phyloP scores from a whole-genome alignment of 2,888 invertebrate species.

The Prionchulus punctatus region DNA sequence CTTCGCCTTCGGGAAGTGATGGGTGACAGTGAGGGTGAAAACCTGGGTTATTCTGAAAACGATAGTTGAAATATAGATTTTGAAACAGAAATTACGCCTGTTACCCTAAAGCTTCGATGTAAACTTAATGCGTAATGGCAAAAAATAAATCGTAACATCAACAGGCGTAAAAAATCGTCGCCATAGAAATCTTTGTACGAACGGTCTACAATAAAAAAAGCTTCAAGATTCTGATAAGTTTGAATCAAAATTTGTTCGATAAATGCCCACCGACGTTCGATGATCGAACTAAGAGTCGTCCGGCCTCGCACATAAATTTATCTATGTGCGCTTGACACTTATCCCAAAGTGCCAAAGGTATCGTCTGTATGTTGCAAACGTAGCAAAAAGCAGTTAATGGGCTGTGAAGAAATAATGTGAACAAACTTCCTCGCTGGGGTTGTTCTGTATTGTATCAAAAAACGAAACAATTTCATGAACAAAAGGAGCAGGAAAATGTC shows the following conservation, averaged over 20 bases:
- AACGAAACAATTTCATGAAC: slow-evolving; percentile 3
- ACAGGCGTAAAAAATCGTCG: slow-evolving; percentile 76
- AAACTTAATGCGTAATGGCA: slow-evolving; percentile 73
- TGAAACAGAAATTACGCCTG: no score
- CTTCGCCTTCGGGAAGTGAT: slow-evolving; percentile 63
- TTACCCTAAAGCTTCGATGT: slow-evolving; percentile 57
- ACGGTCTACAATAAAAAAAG: slow-evolving; percentile 30
- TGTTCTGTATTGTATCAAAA: slow-evolving; percentile 43
- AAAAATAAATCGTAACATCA: slow-evolving; percentile 76
- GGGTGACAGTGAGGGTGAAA: slow-evolving; percentile 72
- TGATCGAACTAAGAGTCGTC: slow-evolving; percentile 60
- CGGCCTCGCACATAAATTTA: slow-evolving; percentile 72
- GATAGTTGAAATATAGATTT: no score
- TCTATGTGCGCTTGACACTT: slow-evolving; percentile 70
- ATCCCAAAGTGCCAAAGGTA: slow-evolving; percentile 74
- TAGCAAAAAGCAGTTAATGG: slow-evolving; percentile 80
- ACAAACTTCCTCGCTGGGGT: slow-evolving; percentile 60
- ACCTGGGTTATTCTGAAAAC: slow-evolving; percentile 13
- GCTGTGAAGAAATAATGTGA: slow-evolving; percentile 84
- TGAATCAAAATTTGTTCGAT: no score
- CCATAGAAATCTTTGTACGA: slow-evolving; percentile 64
- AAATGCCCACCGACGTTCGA: slow-evolving; percentile 50
- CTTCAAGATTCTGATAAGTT: neutral
- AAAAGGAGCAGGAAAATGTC: neutral
- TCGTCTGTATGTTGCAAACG: slow-evolving; percentile 67